Base-by-base conservation (phyloP, 37 sponge, comb jelly and placozoan genomes). In the Chondrosia reniformis region DNA sequence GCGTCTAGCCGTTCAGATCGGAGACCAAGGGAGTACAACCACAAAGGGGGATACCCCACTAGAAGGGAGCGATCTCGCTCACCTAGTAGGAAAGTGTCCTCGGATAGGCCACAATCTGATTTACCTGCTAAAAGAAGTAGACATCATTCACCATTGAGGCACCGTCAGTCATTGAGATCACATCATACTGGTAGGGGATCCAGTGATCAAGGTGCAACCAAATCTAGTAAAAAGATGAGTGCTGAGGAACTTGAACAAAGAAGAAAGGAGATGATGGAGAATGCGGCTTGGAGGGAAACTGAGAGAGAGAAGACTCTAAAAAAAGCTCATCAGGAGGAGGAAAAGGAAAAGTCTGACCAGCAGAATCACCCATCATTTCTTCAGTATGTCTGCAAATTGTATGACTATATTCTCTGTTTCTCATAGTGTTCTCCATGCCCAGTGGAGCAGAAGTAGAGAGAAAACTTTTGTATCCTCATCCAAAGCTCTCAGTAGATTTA, bases 241-340 rank as follows among this genome's bases (percentile, higher is more conserved):
- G 55, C 40, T 9, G 84, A 72, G 0, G 92, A 89, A 28, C 55
- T 93, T 55, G 88, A 93, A 74, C 46, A 63, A 36, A 76, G 79
- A 72, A 45, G 94, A 33, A 33, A 77, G 37, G 91, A 89, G 64
- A 93, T 93, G 94, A 86, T 90, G 88, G 28, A 30, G 2, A 63
- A 75, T 83, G 94, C 94, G 4, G 55, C 65, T 78, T 85, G 74
- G 33, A 82, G 84, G 52, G 83, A 66, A 31, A 75, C 81, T 64
- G 93, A 89, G 71, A 82, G 87, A 63, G 93, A 86, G 33, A 15
- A 30, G 52, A 79, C 88, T 74, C 28, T 90, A 65, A 41, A 54
- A 55, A 59, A 13, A 22, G 61, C 78, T 40, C 39, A 17, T 34
- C 36, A 77, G 2, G 39, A 57, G 21, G 62, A 54, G 45, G 36